Base-by-base conservation (phyloP, 2,797 vertebrate genomes). In the Molossus molossus region DNA sequence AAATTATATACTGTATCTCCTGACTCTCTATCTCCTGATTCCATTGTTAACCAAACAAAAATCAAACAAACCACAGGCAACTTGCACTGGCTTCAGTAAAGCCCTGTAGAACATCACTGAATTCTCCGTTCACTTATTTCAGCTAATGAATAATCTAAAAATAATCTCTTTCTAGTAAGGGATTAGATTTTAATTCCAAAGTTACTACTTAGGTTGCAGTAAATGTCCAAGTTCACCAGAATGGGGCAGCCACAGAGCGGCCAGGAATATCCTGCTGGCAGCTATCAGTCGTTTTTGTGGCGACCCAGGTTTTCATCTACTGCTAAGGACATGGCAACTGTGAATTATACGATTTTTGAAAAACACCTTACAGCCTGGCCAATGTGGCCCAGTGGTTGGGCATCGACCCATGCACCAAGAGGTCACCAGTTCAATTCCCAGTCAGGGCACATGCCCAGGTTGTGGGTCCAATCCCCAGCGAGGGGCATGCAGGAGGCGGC, bases 111-210 rank as follows among this genome's bases (percentile, higher is more conserved):
- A 58, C 5, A 64, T n/a, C 33, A 48, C 25, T 17, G 57, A 96
- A 62, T 50, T 29, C 17, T 90, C 89, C 55, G 81, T 80, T 81
- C 21, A 33, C 40, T 73, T 77, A 84, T 5, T 62, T 57, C 23
- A 14, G 13, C 29, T 37, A 85, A 80, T 3, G 12, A 55, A 11
- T 53, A 18, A 81, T 17, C 80, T 70, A 80, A 84, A 82, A 90
- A 81, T n/a, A 86, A 69, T 20, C 50, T 93, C 75, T 60, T 37
- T 53, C n/a, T 67, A 65, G 45, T 29, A 88, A 87, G 20, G 29
- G 91, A 83, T 45, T 65, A 60, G 17, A 87, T 82, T 53, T 88
- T 33, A 73, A 53, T 75, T 84, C 50, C n/a, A 33, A 85, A 91
- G 29, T 80, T 45, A 75, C 33, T 33, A 29, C 29, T 48, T 15